Conservation (phyloP, 53 echinoderm and acorn worm species). For the Echinometra lucunter region DNA sequence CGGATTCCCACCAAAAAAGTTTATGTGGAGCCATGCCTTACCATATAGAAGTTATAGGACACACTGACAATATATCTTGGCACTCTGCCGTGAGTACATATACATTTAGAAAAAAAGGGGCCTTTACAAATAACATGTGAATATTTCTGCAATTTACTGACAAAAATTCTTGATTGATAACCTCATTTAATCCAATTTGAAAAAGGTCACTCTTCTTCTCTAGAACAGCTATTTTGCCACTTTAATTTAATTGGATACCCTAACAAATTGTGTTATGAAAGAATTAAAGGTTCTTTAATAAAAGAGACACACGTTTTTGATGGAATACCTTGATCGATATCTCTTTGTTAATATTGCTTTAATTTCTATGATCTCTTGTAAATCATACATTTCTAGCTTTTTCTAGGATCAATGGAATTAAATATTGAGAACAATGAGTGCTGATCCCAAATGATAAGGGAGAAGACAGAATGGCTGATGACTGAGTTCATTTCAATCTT, state of each 20-base stretch:
- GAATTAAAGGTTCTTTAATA: not conserved
- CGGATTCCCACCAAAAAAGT: too few species aligned
- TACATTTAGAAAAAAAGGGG: too few species aligned
- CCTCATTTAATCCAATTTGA: not conserved
- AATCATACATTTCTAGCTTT: not conserved
- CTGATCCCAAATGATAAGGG: not conserved
- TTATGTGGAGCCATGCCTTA: too few species aligned
- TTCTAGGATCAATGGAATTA: conserved; percentile 1
- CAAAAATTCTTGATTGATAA: not conserved
- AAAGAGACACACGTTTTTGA: conserved; percentile 3
- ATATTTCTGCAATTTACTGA: not conserved
- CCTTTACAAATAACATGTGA: not conserved
- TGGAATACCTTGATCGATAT: not conserved
- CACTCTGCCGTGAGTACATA: too few species aligned
- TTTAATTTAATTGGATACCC: not conserved
- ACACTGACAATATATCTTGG: too few species aligned
- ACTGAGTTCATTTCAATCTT: not conserved
- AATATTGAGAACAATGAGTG: not conserved
- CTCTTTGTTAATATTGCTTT: not conserved
- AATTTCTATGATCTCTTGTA: not conserved
- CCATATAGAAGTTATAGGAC: too few species aligned
- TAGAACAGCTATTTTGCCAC: not conserved
- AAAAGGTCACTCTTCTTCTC: not conserved
- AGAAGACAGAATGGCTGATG: not conserved
- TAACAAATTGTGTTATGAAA: not conserved